phyloP scores from a whole-genome alignment of 2,888 invertebrate genomes.

The Drosophila nigricruria region DNA sequence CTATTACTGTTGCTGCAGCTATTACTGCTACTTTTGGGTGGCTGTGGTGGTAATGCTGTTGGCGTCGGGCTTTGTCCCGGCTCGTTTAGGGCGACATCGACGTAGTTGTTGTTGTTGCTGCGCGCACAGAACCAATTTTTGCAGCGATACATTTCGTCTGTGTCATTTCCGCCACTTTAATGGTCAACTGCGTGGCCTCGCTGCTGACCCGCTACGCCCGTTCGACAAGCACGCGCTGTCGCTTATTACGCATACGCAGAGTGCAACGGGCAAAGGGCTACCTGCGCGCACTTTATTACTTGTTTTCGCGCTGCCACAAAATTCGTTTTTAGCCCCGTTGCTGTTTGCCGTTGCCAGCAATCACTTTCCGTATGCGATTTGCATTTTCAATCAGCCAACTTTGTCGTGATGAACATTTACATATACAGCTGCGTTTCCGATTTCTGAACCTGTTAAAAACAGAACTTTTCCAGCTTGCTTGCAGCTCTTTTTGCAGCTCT shows the following conservation, averaged over 20 bases:
- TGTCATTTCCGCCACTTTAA: constrained; percentile 78
- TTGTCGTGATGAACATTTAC: constrained; percentile 44
- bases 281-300: constrained; percentile 55
- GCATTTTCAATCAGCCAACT: constrained; percentile 74
- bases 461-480: constrained; percentile 12
- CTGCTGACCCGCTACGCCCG: constrained; percentile 1
- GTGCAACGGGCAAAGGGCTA: constrained; percentile 27
- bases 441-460: constrained; percentile 23
- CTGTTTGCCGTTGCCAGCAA: constrained; percentile 8
- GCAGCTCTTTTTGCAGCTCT: background rate
- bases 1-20: constrained; percentile 52
- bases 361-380: constrained; percentile 56
- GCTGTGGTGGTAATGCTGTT: constrained; percentile 19
- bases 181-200: constrained; percentile 33
- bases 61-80: constrained; percentile 44
- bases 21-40: constrained; percentile 21
- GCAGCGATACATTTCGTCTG: constrained; percentile 84
- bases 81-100: constrained; percentile 76
- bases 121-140: constrained; percentile 85
- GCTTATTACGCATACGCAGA: constrained; percentile 61
- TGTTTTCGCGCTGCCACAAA: constrained; percentile 51
- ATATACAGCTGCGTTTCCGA: constrained; percentile 25
- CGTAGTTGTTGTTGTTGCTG: constrained; percentile 84
- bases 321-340: constrained; percentile 34
- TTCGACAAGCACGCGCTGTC: constrained; percentile 6